A percentile compares a stretch with the other conserved stretches of the same genome.
phyloP scores from a whole-genome alignment of 2,113 vertebrate genomes.

The Dromaius novaehollandiae region DNA sequence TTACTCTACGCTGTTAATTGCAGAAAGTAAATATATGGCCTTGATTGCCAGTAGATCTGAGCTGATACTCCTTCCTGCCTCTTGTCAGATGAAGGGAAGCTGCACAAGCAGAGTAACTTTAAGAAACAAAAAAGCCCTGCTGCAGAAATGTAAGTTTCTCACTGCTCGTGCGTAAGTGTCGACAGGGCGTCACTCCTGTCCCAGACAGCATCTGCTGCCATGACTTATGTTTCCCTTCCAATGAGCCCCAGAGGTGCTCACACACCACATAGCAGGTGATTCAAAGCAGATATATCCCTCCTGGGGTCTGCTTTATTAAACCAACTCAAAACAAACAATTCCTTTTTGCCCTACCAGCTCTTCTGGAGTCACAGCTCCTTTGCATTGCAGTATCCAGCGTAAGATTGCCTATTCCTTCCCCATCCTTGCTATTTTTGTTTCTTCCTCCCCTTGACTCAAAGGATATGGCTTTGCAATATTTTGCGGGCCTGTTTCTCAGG shows the following conservation, averaged over 20 bases:
- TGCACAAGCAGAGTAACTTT: background rate
- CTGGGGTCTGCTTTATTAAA: background rate
- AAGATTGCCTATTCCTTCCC: background rate
- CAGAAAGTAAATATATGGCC: background rate
- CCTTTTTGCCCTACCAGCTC: background rate
- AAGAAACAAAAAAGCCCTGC: background rate
- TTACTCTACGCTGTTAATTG: background rate
- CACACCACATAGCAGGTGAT: background rate
- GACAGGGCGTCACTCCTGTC: fast-evolving
- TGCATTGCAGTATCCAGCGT: fast-evolving
- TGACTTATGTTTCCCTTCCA: background rate
- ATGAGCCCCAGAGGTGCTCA: background rate
- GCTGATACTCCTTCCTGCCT: background rate
- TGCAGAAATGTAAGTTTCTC: background rate
- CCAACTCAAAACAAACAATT: background rate
- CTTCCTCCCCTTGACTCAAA: background rate
- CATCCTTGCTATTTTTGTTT: background rate
- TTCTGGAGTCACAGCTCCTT: background rate
- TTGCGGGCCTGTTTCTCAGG: background rate
- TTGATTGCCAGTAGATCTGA: background rate
- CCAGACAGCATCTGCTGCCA: background rate
- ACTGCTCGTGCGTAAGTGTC: background rate
- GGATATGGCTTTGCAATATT: fast-evolving
- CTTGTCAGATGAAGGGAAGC: background rate
- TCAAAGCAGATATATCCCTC: background rate